Conservation (phyloP, 2,113 vertebrate species). For the Nettapus auritus region DNA sequence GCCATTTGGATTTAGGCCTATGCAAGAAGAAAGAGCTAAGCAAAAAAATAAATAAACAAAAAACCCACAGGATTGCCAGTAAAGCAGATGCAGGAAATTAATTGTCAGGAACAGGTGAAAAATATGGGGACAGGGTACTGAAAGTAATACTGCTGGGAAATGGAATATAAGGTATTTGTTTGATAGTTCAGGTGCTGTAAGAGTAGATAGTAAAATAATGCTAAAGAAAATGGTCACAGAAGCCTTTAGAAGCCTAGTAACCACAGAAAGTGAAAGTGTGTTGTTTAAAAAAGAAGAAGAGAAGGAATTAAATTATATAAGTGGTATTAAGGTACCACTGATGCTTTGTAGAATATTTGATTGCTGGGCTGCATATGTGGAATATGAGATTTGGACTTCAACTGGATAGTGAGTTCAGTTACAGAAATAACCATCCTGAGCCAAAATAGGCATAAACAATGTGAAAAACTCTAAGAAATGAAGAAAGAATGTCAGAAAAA, state of each 20-base stretch:
- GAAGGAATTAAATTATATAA: not conserved
- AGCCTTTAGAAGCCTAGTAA: not conserved
- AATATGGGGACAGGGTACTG: not conserved
- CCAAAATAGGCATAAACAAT: not conserved
- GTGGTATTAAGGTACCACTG: not conserved
- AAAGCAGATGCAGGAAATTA: not conserved
- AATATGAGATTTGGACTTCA: not conserved
- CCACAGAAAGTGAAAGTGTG: accelerated
- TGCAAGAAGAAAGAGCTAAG: not conserved
- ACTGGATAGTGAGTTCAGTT: not conserved
- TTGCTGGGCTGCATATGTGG: not conserved
- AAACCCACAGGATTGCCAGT: not conserved
- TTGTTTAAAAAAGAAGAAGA: not conserved
- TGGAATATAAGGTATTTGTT: not conserved
- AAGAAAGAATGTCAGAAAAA: not conserved
- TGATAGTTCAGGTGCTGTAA: not conserved
- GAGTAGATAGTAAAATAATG: not conserved
- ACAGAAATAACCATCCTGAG: not conserved
- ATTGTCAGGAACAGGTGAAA: not conserved
- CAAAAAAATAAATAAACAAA: not conserved
- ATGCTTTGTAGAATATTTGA: not conserved
- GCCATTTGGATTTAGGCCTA: not conserved
- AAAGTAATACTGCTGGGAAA: not conserved
- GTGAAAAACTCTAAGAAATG: not conserved
- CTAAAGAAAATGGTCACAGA: not conserved